Percentiles rank a stretch among this genome's conserved stretches.
Evolutionary conservation across 2,113 vertebrate genomes (phyloP).

Genomic region (Silurus asotus): DNA sequence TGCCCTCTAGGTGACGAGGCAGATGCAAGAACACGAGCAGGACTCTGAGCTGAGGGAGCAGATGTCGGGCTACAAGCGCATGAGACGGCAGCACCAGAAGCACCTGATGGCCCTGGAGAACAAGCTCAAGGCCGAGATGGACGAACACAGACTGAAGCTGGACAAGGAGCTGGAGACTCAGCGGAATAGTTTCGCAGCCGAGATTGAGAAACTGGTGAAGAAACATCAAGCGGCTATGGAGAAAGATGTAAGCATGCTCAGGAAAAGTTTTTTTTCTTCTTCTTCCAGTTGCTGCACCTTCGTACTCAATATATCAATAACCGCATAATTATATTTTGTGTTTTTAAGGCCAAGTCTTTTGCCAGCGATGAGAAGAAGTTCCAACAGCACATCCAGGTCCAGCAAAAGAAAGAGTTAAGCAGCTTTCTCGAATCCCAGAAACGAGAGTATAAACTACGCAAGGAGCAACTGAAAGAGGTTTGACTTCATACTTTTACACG

Average conservation of each 20-base stretch:
- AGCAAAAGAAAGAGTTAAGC: conserved; percentile 97
- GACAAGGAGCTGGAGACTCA: conserved; percentile 99
- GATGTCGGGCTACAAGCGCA: conserved; percentile 97
- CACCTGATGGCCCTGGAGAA: conserved; percentile 97
- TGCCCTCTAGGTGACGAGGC: conserved; percentile 85
- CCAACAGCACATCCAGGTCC: conserved; percentile 95
- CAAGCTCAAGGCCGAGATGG: conserved; percentile 97
- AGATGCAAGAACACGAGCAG: conserved; percentile 98
- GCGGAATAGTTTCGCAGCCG: conserved; percentile 90
- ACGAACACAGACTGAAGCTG: conserved; percentile 93
- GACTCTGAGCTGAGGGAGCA: conserved; percentile 97
- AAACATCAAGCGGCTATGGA: conserved; percentile 95
- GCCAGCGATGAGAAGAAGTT: conserved; percentile 98
- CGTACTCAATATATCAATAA: not conserved
- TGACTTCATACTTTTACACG: too few relatives aligned
- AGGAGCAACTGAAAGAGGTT: conserved; percentile 98
- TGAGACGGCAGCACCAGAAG: conserved; percentile 98
- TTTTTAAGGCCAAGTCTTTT: conserved; percentile 87
- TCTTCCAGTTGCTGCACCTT: not conserved
- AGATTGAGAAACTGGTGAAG: conserved; percentile 97
- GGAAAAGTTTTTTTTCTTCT: not conserved
- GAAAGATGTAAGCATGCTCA: conserved; percentile 83
- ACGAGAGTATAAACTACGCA: conserved; percentile 96
- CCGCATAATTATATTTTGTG: conserved; percentile 47
- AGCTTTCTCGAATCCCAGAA: conserved; percentile 97